phyloP scores from a whole-genome alignment of 2,888 invertebrate genomes.

The Melangyna quadrimaculata region DNA sequence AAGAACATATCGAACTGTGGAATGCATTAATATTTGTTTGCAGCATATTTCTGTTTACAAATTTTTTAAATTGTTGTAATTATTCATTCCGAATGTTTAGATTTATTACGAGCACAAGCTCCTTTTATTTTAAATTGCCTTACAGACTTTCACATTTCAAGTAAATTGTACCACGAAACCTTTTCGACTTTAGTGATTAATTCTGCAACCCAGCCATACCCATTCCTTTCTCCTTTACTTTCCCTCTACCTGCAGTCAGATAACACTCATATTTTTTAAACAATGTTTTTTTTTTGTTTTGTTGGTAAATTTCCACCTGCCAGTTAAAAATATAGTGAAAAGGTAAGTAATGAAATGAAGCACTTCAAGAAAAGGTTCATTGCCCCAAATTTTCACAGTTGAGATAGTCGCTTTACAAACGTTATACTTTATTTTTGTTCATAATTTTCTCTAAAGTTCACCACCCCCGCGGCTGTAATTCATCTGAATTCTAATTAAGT shows the following conservation, averaged over 20 bases:
- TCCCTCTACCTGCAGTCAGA: not conserved
- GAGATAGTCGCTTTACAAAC: not conserved
- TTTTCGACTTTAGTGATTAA: not conserved
- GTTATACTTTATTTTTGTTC: not conserved
- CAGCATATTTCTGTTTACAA: too few relatives aligned
- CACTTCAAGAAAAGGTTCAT: not conserved
- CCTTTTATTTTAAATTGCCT: not conserved
- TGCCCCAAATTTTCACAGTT: not conserved
- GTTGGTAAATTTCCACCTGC: not conserved
- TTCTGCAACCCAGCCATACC: not conserved
- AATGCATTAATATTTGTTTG: too few relatives aligned
- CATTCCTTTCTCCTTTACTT: not conserved
- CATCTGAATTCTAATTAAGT: conserved; percentile 57
- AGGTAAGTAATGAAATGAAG: not conserved
- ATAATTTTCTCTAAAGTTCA: conserved; percentile 13
- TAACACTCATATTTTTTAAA: not conserved
- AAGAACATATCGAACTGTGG: too few relatives aligned
- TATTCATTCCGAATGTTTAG: not conserved
- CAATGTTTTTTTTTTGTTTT: not conserved
- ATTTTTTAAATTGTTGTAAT: too few relatives aligned
- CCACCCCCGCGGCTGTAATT: conserved; percentile 1
- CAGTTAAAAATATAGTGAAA: not conserved
- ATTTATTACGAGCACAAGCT: not conserved
- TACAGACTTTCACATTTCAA: not conserved
- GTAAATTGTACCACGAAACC: not conserved